phyloP scores from a whole-genome alignment of 2,888 invertebrate genomes.

The Limnephilus rhombicus region DNA sequence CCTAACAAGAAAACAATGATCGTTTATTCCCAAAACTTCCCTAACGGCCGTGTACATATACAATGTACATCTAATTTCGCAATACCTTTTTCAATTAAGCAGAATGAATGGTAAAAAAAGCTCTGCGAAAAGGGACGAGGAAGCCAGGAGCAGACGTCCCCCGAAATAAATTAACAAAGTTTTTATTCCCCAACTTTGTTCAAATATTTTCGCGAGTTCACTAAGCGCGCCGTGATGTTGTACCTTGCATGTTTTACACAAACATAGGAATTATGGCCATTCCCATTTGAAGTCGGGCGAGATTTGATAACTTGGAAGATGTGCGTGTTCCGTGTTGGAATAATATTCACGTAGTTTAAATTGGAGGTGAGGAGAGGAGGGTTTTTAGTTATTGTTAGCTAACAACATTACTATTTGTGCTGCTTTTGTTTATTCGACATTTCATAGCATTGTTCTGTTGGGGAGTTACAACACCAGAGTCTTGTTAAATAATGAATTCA shows the following conservation, averaged over 20 bases:
- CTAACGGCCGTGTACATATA: neutral
- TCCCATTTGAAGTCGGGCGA: slow-evolving; percentile 30
- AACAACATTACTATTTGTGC: neutral
- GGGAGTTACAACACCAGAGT: neutral
- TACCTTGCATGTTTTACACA: slow-evolving; percentile 39
- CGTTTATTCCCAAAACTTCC: neutral
- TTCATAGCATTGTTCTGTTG: neutral
- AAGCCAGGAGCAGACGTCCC: slow-evolving; percentile 2
- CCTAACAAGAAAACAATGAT: neutral
- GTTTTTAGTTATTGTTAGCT: neutral
- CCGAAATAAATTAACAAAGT: slow-evolving; percentile 48
- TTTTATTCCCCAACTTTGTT: slow-evolving; percentile 42
- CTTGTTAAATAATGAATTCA: neutral
- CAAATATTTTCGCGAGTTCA: slow-evolving; percentile 46
- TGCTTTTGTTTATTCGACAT: neutral
- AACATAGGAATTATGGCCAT: slow-evolving; percentile 30
- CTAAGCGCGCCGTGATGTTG: slow-evolving; percentile 33
- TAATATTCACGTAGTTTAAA: slow-evolving; percentile 29
- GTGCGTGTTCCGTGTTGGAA: slow-evolving; percentile 34
- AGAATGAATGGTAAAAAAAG: slow-evolving; percentile 31
- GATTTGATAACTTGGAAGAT: slow-evolving; percentile 42
- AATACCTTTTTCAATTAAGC: slow-evolving; percentile 35
- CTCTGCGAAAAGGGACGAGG: neutral
- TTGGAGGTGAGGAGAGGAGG: slow-evolving; percentile 5
- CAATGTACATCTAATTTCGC: neutral